Conservation (phyloP, 2,888 invertebrate species). For the Apoda limacodes region DNA sequence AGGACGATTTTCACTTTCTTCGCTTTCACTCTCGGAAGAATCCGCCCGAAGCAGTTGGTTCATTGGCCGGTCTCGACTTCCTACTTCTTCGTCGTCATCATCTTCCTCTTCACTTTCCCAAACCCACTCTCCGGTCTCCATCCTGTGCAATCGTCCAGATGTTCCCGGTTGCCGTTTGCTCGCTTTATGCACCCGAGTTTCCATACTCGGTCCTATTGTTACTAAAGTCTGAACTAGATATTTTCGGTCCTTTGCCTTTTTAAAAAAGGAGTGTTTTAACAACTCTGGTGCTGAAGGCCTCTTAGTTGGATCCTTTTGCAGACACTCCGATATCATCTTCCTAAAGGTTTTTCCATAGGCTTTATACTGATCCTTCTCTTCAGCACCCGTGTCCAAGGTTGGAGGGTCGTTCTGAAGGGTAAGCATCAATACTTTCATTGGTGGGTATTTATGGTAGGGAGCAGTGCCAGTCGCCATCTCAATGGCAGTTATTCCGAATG, state of each 20-base stretch:
- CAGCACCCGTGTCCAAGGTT: constrained; percentile 94
- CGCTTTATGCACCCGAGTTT: constrained; percentile 91
- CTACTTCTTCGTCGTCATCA: constrained; percentile 64
- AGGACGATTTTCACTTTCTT: constrained; percentile 30
- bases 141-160: constrained; percentile 87
- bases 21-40: constrained; percentile 71
- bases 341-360: constrained; percentile 97
- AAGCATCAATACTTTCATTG: constrained; percentile 99
- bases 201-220: constrained; percentile 88
- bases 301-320: constrained; percentile 96
- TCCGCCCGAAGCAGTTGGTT: constrained; percentile 71
- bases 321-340: constrained; percentile 97
- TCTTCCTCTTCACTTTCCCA: constrained; percentile 97
- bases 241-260: constrained; percentile 95
- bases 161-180: constrained; percentile 88
- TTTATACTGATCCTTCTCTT: constrained; percentile 99
- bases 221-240: constrained; percentile 90
- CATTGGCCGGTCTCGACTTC: constrained; percentile 71
- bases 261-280: constrained; percentile 98
- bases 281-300: constrained; percentile 96
- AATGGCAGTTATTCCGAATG: constrained; percentile 96
- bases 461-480: constrained; percentile 99
- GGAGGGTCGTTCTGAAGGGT: constrained; percentile 99
- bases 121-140: constrained; percentile 97
- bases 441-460: constrained; percentile 99